Conservation (phyloP, 2,888 invertebrate species). For the Philhelius pedissequus region DNA sequence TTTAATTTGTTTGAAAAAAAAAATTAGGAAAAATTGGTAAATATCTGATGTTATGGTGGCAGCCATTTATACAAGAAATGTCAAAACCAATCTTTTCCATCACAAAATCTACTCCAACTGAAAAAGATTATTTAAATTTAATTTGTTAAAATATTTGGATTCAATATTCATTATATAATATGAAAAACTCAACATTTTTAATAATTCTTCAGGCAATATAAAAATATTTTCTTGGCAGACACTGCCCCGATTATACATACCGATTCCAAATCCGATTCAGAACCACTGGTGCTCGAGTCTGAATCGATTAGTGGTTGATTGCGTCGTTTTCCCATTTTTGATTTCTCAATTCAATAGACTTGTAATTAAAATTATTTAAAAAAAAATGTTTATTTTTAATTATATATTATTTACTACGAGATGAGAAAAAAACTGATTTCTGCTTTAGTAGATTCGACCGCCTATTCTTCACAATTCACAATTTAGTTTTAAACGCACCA, state of each 20-base stretch:
- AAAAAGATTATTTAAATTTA: background rate
- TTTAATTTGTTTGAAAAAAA: background rate
- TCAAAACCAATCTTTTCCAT: constrained; percentile 14
- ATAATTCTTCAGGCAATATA: background rate
- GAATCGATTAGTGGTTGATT: constrained; percentile 90
- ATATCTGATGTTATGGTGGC: constrained; percentile 31
- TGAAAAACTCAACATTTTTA: background rate
- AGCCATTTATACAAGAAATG: constrained; percentile 63
- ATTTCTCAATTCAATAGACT: background rate
- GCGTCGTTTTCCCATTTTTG: constrained; percentile 89
- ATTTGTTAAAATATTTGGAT: background rate
- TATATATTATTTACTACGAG: background rate
- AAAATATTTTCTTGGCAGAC: constrained; percentile 1
- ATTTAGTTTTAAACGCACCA: constrained; percentile 40
- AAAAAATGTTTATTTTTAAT: background rate
- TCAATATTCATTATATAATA: constrained; percentile 34
- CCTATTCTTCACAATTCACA: constrained; percentile 32
- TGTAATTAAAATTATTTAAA: background rate
- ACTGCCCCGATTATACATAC: constrained; percentile 81
- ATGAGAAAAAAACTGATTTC: background rate
- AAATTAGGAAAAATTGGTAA: background rate
- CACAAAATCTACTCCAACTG: background rate
- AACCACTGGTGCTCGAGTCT: constrained; percentile 88
- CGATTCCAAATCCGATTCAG: constrained; percentile 89
- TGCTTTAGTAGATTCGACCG: background rate